A percentile compares a stretch with the other conserved stretches of the same genome.
These are phyloP conservation scores for Oscheius onirici DNA, from an alignment of 2,888 invertebrate genomes.

Conservation along the genomic window DNA sequence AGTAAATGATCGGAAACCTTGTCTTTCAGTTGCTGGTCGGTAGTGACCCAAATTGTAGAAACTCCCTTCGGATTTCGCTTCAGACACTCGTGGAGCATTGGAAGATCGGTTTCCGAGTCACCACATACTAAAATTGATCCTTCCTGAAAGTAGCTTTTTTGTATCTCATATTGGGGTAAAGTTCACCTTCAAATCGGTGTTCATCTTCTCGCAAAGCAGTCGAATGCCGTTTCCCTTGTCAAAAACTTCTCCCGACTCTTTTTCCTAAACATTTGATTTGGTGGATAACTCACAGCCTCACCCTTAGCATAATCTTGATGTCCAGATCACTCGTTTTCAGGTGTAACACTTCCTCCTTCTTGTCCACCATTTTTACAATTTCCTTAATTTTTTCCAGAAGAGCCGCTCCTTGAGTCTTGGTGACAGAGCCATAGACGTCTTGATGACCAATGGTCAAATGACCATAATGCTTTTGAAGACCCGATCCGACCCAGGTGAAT, in stretches of 20 bases:
- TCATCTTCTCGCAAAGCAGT: conserved; percentile 63
- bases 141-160: conserved; percentile 38
- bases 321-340: conserved; percentile 68
- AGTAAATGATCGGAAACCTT: conserved; percentile 41
- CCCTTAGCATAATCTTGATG: conserved; percentile 67
- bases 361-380: conserved; percentile 65
- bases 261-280: conserved; percentile 38
- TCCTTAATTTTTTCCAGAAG: conserved; percentile 54
- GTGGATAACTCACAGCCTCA: conserved; percentile 15
- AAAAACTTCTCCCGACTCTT: conserved; percentile 64
- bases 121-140: conserved; percentile 71
- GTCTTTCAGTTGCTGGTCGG: conserved; percentile 49
- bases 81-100: conserved; percentile 69
- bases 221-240: conserved; percentile 70
- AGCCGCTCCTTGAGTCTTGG: conserved; percentile 21
- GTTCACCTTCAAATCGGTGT: conserved; percentile 58
- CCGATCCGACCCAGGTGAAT: conserved; percentile 70
- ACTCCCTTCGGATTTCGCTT: conserved; percentile 61
- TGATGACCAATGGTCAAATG: conserved; percentile 69
- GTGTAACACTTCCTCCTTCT: conserved; percentile 50
- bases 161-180: not conserved
- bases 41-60: conserved; percentile 71
- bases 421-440: conserved; percentile 49
- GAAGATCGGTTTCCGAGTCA: conserved; percentile 70
- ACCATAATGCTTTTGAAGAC: conserved; percentile 71